These are phyloP conservation scores for Papilio helenus DNA, from an alignment of 1,140 invertebrate species.

Conservation along the genomic window DNA sequence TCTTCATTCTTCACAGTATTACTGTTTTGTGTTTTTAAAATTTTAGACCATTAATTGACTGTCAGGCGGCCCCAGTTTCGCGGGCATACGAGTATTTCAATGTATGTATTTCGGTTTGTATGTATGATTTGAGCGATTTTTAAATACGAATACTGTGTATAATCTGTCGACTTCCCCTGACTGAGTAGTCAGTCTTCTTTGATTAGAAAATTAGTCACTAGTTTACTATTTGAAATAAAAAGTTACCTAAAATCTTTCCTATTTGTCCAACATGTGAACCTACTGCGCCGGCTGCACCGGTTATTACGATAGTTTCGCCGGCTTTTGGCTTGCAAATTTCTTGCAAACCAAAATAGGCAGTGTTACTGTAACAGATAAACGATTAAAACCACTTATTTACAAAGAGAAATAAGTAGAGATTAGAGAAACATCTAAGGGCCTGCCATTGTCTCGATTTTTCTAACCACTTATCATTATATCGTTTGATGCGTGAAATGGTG, in stretches of 20 bases:
- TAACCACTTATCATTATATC: not conserved
- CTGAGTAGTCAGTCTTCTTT: no score
- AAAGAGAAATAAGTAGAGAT: not conserved
- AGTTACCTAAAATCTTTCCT: constrained; percentile 83
- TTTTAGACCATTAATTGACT: no score
- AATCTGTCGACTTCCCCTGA: no score
- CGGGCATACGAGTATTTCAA: no score
- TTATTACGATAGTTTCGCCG: constrained; percentile 85
- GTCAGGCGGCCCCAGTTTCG: no score
- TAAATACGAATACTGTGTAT: no score
- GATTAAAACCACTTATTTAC: constrained; percentile 31
- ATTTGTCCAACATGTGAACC: constrained; percentile 86
- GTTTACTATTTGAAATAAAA: not conserved
- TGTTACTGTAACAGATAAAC: constrained; percentile 78
- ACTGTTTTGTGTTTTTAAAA: no score
- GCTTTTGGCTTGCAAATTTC: constrained; percentile 84
- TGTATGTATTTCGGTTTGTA: no score
- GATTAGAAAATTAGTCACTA: not conserved
- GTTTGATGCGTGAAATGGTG: not conserved
- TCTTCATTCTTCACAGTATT: no score
- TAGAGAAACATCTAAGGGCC: no score
- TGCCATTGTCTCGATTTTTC: no score
- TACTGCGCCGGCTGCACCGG: constrained; percentile 85
- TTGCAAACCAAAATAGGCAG: constrained; percentile 86
- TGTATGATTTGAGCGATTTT: no score